Conservation (phyloP, 2,113 vertebrate species). For the Arizona elegans region DNA sequence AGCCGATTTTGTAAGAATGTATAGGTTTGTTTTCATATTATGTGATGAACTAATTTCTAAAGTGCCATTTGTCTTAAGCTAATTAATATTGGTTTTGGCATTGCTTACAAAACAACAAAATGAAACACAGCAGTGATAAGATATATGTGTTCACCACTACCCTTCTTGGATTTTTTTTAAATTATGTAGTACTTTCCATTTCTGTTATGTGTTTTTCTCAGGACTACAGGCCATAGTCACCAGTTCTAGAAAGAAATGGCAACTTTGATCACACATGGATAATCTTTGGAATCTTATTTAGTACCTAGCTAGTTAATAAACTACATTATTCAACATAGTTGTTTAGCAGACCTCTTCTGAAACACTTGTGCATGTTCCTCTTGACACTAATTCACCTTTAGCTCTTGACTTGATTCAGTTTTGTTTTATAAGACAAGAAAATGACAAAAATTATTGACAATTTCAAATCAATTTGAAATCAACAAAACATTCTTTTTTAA, state of each 20-base stretch:
- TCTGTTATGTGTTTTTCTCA: not conserved
- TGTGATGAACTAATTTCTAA: not conserved
- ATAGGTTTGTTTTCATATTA: slow-evolving; percentile 6
- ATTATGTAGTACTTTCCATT: not conserved
- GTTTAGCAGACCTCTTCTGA: not conserved
- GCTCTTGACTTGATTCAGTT: not conserved
- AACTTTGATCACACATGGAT: not conserved
- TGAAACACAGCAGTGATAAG: not conserved
- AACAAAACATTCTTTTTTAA: not conserved
- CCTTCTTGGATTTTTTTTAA: not conserved
- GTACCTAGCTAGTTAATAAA: not conserved
- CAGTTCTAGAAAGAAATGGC: not conserved
- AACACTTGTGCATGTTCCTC: not conserved
- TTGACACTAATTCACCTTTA: not conserved
- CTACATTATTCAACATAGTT: not conserved
- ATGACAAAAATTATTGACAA: not conserved
- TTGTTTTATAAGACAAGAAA: slow-evolving; percentile 4
- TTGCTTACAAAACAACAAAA: not conserved
- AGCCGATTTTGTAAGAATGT: not conserved
- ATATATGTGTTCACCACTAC: not conserved
- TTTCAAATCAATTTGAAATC: not conserved
- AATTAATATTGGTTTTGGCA: not conserved
- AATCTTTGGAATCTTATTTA: not conserved
- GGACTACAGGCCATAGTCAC: not conserved
- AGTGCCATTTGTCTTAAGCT: not conserved